A percentile compares a stretch with the other conserved stretches of the same genome.
Conservation (phyloP, 1,140 invertebrate species). For the Phocides pigmalion region DNA sequence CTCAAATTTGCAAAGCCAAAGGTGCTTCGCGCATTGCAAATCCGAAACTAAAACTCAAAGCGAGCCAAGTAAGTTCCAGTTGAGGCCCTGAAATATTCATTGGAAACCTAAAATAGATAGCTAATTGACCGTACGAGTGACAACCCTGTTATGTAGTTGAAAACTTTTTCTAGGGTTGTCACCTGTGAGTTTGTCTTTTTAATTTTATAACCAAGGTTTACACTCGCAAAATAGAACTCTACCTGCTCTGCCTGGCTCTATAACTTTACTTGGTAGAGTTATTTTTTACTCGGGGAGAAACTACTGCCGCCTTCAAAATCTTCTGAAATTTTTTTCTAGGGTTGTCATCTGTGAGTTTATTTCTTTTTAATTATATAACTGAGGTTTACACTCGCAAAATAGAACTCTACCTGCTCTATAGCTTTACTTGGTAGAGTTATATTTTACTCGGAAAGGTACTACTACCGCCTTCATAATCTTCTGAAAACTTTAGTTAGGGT, state of each 20-base stretch:
- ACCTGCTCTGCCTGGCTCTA: no score
- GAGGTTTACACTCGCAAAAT: no score
- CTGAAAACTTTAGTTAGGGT: conserved; percentile 9
- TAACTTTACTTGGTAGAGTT: no score
- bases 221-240: no score
- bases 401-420: no score
- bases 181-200: neutral
- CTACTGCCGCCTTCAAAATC: no score
- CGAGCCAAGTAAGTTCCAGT: neutral
- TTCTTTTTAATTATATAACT: neutral
- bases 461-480: no score
- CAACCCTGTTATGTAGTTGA: neutral
- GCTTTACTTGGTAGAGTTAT: no score
- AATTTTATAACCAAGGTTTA: no score
- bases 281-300: no score
- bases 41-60: neutral
- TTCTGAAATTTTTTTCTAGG: conserved; percentile 7
- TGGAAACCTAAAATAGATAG: conserved; percentile 1
- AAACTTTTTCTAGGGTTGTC: conserved; percentile 23
- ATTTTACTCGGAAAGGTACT: no score
- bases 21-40: neutral
- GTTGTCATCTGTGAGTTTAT: conserved; percentile 17
- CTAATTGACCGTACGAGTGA: conserved; percentile 12
- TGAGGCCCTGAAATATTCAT: conserved; percentile 2
- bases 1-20: neutral